Percentiles rank a stretch among this genome's conserved stretches.
phyloP scores from a whole-genome alignment of 2,113 vertebrate genomes.

The Proterorhinus semilunaris region DNA sequence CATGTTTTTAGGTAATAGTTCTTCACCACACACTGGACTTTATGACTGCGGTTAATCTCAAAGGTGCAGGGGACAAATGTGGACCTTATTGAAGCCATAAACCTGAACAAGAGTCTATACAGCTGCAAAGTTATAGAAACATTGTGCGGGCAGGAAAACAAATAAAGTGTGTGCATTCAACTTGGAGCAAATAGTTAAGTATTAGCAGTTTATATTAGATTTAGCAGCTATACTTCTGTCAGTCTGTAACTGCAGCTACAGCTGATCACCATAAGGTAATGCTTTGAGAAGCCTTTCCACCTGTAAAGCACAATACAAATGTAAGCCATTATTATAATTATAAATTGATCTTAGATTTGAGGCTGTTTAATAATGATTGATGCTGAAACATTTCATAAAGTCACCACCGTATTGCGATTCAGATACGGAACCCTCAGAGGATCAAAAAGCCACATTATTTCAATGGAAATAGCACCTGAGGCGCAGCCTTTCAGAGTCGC shows the following conservation, averaged over 20 bases:
- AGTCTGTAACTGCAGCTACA: no score
- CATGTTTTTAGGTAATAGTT: background rate
- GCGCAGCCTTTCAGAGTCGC: conserved; percentile 13
- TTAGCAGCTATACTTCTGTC: no score
- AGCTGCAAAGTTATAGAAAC: background rate
- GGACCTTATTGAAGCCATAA: background rate
- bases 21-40: background rate
- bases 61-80: background rate
- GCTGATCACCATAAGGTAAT: no score
- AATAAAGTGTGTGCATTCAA: background rate
- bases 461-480: conserved; percentile 11
- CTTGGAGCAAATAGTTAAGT: no score
- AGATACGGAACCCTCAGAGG: conserved; percentile 1
- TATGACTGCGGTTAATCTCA: background rate
- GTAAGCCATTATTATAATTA: no score
- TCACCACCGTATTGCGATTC: background rate
- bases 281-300: no score
- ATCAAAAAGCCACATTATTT: conserved; percentile 16
- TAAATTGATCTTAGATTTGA: no score
- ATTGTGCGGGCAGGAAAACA: background rate
- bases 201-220: no score
- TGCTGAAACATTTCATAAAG: background rate
- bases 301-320: no score
- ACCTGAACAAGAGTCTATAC: background rate
- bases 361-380: background rate